phyloP scores from a whole-genome alignment of 2,888 invertebrate species.

The Torymus tubicola region DNA sequence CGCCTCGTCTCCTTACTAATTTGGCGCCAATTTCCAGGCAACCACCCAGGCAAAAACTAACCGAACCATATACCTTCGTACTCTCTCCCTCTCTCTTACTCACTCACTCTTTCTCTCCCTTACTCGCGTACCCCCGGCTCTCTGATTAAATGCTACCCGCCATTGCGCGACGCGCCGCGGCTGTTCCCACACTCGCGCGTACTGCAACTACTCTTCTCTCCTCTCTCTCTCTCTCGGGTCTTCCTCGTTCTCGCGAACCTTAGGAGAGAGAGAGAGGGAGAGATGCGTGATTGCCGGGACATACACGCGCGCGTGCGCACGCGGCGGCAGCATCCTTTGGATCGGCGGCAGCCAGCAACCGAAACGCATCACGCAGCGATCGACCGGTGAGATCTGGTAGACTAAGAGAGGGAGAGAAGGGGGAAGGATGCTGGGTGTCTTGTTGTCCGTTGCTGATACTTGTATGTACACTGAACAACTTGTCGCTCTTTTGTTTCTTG shows the following conservation, averaged over 20 bases:
- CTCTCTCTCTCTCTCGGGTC: slow-evolving; percentile 57
- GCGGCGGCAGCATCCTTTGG: background rate
- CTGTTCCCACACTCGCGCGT: slow-evolving; percentile 66
- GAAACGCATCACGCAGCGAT: background rate
- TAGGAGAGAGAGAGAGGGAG: background rate
- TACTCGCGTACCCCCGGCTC: slow-evolving; percentile 58
- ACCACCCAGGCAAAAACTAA: slow-evolving; percentile 76
- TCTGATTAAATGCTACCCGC: slow-evolving; percentile 76
- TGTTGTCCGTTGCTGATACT: too few relatives aligned
- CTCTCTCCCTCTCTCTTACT: slow-evolving; percentile 50
- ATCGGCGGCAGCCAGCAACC: slow-evolving; percentile 10
- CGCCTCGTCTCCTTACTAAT: slow-evolving; percentile 76
- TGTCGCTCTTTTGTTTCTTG: too few relatives aligned
- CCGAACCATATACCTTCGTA: slow-evolving; percentile 70
- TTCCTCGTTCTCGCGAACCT: slow-evolving; percentile 59
- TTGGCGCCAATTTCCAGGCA: slow-evolving; percentile 77
- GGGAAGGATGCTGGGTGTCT: background rate
- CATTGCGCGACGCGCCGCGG: slow-evolving; percentile 60
- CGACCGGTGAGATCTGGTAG: background rate
- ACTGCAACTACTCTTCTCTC: slow-evolving; percentile 63
- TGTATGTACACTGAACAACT: too few relatives aligned
- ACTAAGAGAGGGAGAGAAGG: background rate
- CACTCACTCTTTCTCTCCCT: slow-evolving; percentile 31
- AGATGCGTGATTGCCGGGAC: slow-evolving; percentile 43
- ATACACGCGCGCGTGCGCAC: background rate